Evolutionary conservation across 2,888 invertebrate species (phyloP).

Genomic region (Eupithecia subumbrata): DNA sequence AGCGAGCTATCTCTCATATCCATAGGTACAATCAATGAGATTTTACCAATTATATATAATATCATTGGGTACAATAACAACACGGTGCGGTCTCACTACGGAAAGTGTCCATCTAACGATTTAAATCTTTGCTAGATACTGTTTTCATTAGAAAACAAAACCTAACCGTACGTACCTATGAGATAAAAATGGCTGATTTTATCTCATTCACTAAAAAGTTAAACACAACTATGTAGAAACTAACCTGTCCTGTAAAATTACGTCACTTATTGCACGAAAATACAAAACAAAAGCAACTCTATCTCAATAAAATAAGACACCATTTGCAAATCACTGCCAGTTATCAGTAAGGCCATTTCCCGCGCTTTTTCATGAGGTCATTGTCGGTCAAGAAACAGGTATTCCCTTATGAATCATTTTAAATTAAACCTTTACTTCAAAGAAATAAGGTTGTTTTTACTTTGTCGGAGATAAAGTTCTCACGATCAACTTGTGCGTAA

Average conservation of each 20-base stretch:
- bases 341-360: conserved; percentile 56
- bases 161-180: neutral
- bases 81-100: no score
- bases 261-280: conserved; percentile 35
- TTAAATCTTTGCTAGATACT: no score
- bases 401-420: conserved; percentile 44
- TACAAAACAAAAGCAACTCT: conserved; percentile 26
- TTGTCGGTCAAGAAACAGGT: conserved; percentile 77
- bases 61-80: no score
- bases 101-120: no score
- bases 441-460: neutral
- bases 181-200: neutral
- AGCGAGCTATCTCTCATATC: no score
- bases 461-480: conserved; percentile 49
- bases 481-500: conserved; percentile 60
- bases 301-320: neutral
- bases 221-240: conserved; percentile 6
- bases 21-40: no score
- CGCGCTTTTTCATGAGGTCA: conserved; percentile 76
- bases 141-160: neutral
- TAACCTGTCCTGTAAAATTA: conserved; percentile 40
- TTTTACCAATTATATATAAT: no score
- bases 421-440: conserved; percentile 34
- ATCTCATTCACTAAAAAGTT: conserved; percentile 6
- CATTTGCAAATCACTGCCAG: conserved; percentile 32